These are phyloP conservation scores for Boulengeromyrus knoepffleri DNA, from an alignment of 2,113 vertebrate genomes.

Conservation along the genomic window DNA sequence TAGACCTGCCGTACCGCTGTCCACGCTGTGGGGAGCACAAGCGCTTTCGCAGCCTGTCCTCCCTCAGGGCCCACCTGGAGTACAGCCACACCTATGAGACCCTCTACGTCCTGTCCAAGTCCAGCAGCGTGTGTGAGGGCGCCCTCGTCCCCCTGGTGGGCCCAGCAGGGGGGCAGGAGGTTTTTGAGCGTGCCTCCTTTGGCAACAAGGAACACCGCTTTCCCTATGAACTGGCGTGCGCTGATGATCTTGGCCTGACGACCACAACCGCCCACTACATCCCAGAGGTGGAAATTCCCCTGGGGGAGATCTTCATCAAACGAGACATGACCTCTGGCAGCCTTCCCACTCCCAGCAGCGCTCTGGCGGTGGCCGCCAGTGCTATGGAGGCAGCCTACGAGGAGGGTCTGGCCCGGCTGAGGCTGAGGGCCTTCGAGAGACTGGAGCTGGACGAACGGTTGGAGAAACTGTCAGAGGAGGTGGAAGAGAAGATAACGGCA, in stretches of 20 bases:
- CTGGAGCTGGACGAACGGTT: conserved; percentile 89
- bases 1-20: conserved; percentile 96
- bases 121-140: conserved; percentile 92
- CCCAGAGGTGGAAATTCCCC: conserved; percentile 90
- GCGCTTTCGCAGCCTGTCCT: conserved; percentile 95
- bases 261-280: conserved; percentile 69
- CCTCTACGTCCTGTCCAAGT: conserved; percentile 97
- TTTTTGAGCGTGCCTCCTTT: conserved; percentile 62
- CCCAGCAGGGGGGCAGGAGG: conserved; percentile 53
- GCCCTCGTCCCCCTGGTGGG: conserved; percentile 82
- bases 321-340: conserved; percentile 75
- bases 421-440: conserved; percentile 89
- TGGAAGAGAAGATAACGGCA: conserved; percentile 93
- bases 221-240: conserved; percentile 61
- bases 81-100: conserved; percentile 99
- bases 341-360: conserved; percentile 58
- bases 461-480: conserved; percentile 93
- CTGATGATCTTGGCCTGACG: conserved; percentile 58
- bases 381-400: conserved; percentile 85
- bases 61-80: conserved; percentile 89
- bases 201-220: conserved; percentile 79
- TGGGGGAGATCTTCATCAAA: conserved; percentile 81
- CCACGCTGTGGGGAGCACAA: conserved; percentile 98
- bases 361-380: conserved; percentile 75
- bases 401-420: conserved; percentile 87